phyloP scores from a whole-genome alignment of 2,113 vertebrate genomes.

The Gymnogyps californianus region DNA sequence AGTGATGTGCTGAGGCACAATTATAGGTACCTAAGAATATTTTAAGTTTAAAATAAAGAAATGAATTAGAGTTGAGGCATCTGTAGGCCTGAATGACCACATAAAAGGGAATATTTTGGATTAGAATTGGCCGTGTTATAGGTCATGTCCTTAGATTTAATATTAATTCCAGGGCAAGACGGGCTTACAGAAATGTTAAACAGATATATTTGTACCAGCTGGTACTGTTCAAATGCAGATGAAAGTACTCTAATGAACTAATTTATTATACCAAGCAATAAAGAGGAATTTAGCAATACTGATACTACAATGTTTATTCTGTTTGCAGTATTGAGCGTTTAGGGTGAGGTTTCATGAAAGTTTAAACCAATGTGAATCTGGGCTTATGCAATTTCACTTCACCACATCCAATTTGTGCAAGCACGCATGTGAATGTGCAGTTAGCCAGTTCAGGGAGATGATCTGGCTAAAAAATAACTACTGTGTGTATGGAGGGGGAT shows the following conservation, averaged over 20 bases:
- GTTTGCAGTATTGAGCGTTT: not conserved
- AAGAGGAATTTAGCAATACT: not conserved
- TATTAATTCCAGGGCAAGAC: not conserved
- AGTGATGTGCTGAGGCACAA: not conserved
- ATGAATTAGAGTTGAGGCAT: not conserved
- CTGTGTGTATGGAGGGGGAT: not conserved
- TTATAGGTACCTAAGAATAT: not conserved
- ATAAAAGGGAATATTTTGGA: not conserved
- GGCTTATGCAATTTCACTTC: not conserved
- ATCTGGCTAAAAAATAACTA: not conserved
- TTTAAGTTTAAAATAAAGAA: not conserved
- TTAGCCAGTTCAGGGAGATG: not conserved
- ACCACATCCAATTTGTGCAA: not conserved
- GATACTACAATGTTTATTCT: not conserved
- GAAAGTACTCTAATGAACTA: not conserved
- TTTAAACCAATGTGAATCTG: not conserved
- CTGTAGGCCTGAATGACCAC: not conserved
- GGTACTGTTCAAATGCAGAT: not conserved
- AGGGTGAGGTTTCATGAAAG: not conserved
- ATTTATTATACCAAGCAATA: not conserved
- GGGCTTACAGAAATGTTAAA: not conserved
- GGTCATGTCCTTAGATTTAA: not conserved
- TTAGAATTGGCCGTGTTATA: not conserved
- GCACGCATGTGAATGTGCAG: rapidly evolving
- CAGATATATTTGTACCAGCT: not conserved